Base-by-base conservation (phyloP, 2,797 vertebrate genomes). In the Xerus rutilus region DNA sequence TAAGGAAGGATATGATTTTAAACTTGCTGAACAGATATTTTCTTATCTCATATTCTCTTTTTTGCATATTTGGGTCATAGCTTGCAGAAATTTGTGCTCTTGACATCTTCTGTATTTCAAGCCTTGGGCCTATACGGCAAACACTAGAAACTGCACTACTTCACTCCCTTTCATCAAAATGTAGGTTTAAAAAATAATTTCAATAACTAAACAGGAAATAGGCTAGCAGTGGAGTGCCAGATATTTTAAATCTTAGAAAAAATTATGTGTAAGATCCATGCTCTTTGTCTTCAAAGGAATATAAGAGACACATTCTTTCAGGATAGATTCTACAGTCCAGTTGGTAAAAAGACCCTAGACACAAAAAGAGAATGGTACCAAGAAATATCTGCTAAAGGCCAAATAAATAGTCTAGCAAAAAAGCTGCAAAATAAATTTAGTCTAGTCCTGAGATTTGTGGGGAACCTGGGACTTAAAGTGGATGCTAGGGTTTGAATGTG, bases 21-120 rank as follows among this genome's bases (percentile, higher is more conserved):
- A 97, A 94, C 15, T 28, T 94, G 59, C 59, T 87, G 65, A 96
- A 95, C 70, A 96, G 65, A 13, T 25, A 96, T 95, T 97, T 94
- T 91, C 78, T 83, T 93, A 91, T 1, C 25, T 30, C 54, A 77
- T 17, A 94, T 77, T 95, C 86, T 88, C 69, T 77, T 92, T 88
- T 59, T 73, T 93, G 57, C 81, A 95, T 28, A 95, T 54, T 72
- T 93, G 93, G 88, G 43, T 95, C 62, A 57, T 52, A 35, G 5
- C 32, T 93, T 91, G 91, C 49, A 67, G 69, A 95, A 97, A 97
- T 96, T 81, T 91, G 72, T 10, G 9, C 62, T 25, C 88, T 32
- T 45, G 49, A 93, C 3, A 70, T 45, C 4, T 21, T 95, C 72
- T 95, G 77, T 85, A 17, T 47, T 95, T 97, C 76, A 96, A 86